phyloP scores from a whole-genome alignment of 2,888 invertebrate species.

The Scaptomyza reducta region DNA sequence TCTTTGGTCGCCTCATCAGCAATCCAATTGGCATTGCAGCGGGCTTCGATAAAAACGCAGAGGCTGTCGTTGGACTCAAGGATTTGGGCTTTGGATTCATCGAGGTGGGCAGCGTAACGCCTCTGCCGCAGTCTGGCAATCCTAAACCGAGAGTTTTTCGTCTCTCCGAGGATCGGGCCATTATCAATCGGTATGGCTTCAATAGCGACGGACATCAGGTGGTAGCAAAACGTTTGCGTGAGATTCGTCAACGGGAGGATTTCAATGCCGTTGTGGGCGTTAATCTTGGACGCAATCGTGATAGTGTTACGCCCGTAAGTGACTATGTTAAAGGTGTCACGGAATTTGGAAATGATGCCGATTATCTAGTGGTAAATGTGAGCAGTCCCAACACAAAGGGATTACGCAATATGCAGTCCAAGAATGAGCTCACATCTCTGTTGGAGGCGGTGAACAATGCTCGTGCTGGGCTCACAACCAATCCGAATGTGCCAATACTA shows the following conservation, averaged over 20 bases:
- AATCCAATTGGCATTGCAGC: conserved; percentile 99
- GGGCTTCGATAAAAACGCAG: conserved; percentile 99
- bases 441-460: conserved; percentile 87
- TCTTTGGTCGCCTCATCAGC: conserved; percentile 89
- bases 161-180: conserved; percentile 91
- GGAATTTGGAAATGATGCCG: conserved; percentile 92
- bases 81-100: conserved; percentile 97
- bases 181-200: conserved; percentile 97
- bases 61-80: conserved; percentile 92
- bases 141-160: conserved; percentile 96
- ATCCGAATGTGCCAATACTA: conserved; percentile 90
- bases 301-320: conserved; percentile 88
- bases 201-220: conserved; percentile 96
- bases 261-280: conserved; percentile 91
- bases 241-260: conserved; percentile 85
- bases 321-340: conserved; percentile 95
- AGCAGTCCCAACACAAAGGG: conserved; percentile 99
- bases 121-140: conserved; percentile 96
- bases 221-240: conserved; percentile 88
- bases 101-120: conserved; percentile 98
- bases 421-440: conserved; percentile 89
- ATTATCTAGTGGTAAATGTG: conserved; percentile 98
- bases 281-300: conserved; percentile 98
- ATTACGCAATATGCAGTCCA: conserved; percentile 92
- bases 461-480: conserved; percentile 85